phyloP scores from a whole-genome alignment of 2,888 invertebrate species.

The Pelosia muscerda region DNA sequence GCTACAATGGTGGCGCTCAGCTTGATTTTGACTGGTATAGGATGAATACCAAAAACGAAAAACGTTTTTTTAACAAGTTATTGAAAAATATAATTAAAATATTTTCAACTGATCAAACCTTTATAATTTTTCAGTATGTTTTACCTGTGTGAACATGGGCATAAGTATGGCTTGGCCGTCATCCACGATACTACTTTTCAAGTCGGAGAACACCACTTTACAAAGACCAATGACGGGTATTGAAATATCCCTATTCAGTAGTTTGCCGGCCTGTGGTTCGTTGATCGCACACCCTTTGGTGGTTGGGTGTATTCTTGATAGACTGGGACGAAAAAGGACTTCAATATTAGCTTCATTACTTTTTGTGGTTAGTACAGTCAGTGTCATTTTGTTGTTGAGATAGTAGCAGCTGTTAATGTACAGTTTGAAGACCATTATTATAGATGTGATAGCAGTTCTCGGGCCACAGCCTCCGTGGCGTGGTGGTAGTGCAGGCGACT shows the following conservation, averaged over 20 bases:
- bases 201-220: constrained; percentile 3
- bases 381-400: too few relatives aligned
- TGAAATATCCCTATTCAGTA: constrained; percentile 68
- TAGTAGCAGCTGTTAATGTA: too few relatives aligned
- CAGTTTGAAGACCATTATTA: too few relatives aligned
- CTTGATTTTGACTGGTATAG: too few relatives aligned
- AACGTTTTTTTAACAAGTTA: too few relatives aligned
- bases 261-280: constrained; percentile 56
- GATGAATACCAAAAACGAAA: too few relatives aligned
- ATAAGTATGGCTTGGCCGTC: background rate
- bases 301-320: constrained; percentile 59
- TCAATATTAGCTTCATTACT: constrained; percentile 53
- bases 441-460: too few relatives aligned
- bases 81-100: too few relatives aligned
- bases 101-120: background rate
- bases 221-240: constrained; percentile 38
- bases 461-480: too few relatives aligned
- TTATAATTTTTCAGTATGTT: background rate
- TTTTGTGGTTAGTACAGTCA: constrained; percentile 67
- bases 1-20: too few relatives aligned
- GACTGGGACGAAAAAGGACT: constrained; percentile 65
- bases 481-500: too few relatives aligned
- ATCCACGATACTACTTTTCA: background rate
- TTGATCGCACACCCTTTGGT: constrained; percentile 60
- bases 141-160: background rate